A percentile compares a stretch with the other conserved stretches of the same genome.
These are phyloP conservation scores for Lissocephala sabroskyi DNA, from an alignment of 2,888 invertebrate genomes.

Conservation along the genomic window DNA sequence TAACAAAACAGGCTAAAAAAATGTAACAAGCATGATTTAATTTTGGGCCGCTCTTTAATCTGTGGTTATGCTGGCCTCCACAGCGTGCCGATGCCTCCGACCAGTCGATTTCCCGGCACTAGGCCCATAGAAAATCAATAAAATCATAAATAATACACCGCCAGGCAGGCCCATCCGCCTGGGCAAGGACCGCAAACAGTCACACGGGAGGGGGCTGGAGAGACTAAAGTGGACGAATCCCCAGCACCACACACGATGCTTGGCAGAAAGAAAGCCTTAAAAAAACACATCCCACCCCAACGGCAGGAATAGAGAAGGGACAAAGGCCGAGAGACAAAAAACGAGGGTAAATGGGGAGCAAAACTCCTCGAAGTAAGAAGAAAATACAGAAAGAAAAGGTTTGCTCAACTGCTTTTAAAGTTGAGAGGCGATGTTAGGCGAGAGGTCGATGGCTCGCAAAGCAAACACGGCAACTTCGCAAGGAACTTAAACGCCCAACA, in stretches of 20 bases:
- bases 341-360: too few relatives aligned
- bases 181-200: too few relatives aligned
- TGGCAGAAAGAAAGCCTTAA: too few relatives aligned
- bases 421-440: conserved; percentile 24
- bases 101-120: too few relatives aligned
- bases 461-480: conserved; percentile 20
- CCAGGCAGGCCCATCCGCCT: conserved; percentile 12
- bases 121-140: conserved; percentile 48
- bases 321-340: too few relatives aligned
- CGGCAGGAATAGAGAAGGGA: conserved; percentile 44
- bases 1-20: not conserved
- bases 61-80: conserved; percentile 5
- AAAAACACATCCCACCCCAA: not conserved
- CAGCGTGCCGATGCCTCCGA: too few relatives aligned
- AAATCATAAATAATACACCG: conserved; percentile 60
- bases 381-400: conserved; percentile 53
- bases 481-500: not conserved
- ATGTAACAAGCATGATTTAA: conserved; percentile 59
- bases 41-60: conserved; percentile 35
- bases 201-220: too few relatives aligned
- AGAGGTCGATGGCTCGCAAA: conserved; percentile 30
- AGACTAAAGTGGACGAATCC: too few relatives aligned
- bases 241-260: too few relatives aligned
- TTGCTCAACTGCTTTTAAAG: conserved; percentile 46
- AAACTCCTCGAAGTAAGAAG: conserved; percentile 19